Base-by-base conservation (phyloP, 2,888 invertebrate genomes). In the Phengaris alcon region DNA sequence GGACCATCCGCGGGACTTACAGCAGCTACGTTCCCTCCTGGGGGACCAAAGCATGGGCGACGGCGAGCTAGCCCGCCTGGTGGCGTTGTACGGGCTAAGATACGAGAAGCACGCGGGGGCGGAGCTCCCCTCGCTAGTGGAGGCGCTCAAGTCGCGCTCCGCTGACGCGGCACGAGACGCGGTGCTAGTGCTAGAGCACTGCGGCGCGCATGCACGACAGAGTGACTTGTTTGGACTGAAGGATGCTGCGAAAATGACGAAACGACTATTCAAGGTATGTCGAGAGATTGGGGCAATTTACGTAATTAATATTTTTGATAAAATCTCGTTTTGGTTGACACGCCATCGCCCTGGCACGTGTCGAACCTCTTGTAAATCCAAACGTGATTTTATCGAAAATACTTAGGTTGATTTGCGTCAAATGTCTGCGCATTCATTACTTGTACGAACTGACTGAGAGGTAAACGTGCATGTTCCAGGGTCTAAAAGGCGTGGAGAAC, bases 401-500 rank as follows among this genome's bases (percentile, higher is more conserved):
- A 35, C 35, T 35, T 35, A 35, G 1, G 4, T 35, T 35, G 35
- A 35, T 35, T 35, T 4, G 35, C 35, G 35, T 35, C 35, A 35
- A 35, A 35, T 4, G 35, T 35, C 35, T 35, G 35, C 35, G 35
- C 35, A 35, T 35, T 35, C 35, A 35, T 35, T 35, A 35, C 0
- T 35, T 35, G 35, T 35, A 35, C 3, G 35, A 35, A 35, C 3
- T 35, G 35, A 35, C 3, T 35, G 35, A 35, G 35, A 35, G 35
- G 35, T 35, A 3, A 35, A 3, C 35, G 35, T 4, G 35, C 2
- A 35, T 4, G 35, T 35, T 35, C 35, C 84, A 95, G 94, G 97
- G 97, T 22, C 92, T 98, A 35, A 97, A 97, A 90, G 99, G 99
- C 1, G 99, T 99, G 0, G 99, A 99, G 87, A 99, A 99, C 90